A percentile compares a stretch with the other conserved stretches of the same genome.
Evolutionary conservation across 2,888 invertebrate species (phyloP).

Genomic region (Xestia xanthographa): DNA sequence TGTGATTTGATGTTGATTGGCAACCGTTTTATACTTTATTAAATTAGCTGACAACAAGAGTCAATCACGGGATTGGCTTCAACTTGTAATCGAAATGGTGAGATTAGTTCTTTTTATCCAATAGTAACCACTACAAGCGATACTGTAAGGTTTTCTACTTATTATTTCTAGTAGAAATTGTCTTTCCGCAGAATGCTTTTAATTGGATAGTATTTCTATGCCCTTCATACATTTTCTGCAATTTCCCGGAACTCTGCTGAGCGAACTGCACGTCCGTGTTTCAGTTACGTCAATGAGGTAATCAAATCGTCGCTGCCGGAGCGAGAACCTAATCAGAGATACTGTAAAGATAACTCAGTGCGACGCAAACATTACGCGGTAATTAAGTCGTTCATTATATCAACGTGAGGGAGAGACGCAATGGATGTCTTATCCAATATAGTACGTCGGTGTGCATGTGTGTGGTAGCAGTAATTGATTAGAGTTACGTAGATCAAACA

Average conservation of each 20-base stretch:
- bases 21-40: background rate
- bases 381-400: constrained; percentile 63
- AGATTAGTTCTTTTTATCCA: no score
- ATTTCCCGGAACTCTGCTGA: constrained; percentile 20
- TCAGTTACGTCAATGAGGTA: constrained; percentile 27
- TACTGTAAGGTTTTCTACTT: no score
- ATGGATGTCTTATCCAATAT: constrained; percentile 49
- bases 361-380: constrained; percentile 71
- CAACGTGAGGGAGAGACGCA: constrained; percentile 54
- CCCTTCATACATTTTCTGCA: no score
- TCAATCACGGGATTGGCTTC: constrained; percentile 12
- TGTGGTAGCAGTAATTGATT: background rate
- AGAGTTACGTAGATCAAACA: no score
- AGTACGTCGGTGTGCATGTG: background rate
- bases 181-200: background rate
- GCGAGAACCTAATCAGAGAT: constrained; percentile 71
- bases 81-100: background rate
- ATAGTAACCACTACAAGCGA: no score
- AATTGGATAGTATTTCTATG: constrained; percentile 4
- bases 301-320: constrained; percentile 45
- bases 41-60: background rate
- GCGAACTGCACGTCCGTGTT: constrained; percentile 43
- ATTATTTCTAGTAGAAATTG: no score
- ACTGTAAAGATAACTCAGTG: constrained; percentile 75
- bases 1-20: background rate